phyloP scores from a whole-genome alignment of 2,888 invertebrate genomes.

The Eurois occulta region DNA sequence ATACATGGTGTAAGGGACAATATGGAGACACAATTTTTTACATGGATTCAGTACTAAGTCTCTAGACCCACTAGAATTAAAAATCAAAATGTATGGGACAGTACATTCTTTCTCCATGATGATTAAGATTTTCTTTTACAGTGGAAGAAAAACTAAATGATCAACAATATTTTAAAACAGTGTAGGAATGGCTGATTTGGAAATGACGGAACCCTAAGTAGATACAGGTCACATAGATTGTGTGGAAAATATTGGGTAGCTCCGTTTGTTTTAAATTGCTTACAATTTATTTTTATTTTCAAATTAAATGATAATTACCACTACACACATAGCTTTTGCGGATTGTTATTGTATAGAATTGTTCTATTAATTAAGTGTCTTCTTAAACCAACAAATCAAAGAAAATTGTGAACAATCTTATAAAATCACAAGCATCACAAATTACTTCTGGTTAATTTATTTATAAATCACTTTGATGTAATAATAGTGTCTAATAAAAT shows the following conservation, averaged over 20 bases:
- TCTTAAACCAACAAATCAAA: neutral
- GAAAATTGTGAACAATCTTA: neutral
- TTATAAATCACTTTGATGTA: constrained; percentile 48
- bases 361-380: neutral
- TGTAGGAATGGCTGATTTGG: neutral
- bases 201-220: too few species aligned
- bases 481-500: constrained; percentile 44
- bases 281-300: neutral
- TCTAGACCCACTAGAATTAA: neutral
- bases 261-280: neutral
- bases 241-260: neutral
- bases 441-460: neutral
- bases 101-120: too few species aligned
- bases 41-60: neutral
- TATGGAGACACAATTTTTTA: neutral
- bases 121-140: too few species aligned
- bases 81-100: too few species aligned
- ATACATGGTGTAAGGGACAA: neutral
- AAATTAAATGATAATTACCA: neutral
- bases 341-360: neutral
- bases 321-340: neutral
- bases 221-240: neutral
- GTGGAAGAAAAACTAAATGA: too few species aligned
- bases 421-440: neutral
- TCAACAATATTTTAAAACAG: too few species aligned